Conservation (phyloP, 2,888 invertebrate species). For the Noctua fimbriata region DNA sequence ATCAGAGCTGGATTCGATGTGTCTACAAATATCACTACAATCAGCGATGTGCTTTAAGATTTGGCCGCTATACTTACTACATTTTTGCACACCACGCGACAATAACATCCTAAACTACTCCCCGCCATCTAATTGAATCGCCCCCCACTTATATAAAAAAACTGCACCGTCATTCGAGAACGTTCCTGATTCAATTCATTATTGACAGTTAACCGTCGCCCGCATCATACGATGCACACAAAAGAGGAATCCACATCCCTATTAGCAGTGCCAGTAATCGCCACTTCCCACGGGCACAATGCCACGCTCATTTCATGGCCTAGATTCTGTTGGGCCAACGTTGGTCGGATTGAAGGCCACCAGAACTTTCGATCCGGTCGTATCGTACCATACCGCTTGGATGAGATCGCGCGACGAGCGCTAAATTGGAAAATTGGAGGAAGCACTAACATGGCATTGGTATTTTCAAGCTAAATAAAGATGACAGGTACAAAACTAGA, state of each 20-base stretch:
- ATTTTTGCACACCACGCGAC: neutral
- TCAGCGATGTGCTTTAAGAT: too few relatives aligned
- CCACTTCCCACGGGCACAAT: slow-evolving; percentile 68
- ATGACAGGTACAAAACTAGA: neutral
- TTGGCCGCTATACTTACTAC: neutral
- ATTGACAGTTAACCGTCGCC: slow-evolving; percentile 55
- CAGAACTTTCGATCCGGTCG: slow-evolving; percentile 52
- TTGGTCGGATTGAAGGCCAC: slow-evolving; percentile 39
- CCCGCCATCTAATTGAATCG: neutral
- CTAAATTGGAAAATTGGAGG: slow-evolving; percentile 39
- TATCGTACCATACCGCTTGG: slow-evolving; percentile 27
- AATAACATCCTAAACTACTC: neutral
- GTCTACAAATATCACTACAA: neutral
- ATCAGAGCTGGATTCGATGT: neutral
- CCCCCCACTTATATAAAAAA: slow-evolving; percentile 11
- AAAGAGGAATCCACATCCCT: slow-evolving; percentile 75
- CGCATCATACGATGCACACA: slow-evolving; percentile 71
- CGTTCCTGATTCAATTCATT: slow-evolving; percentile 51
- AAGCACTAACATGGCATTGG: neutral
- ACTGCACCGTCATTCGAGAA: slow-evolving; percentile 29
- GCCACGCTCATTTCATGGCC: slow-evolving; percentile 50
- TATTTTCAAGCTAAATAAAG: slow-evolving; percentile 5
- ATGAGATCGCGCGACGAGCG: slow-evolving; percentile 21
- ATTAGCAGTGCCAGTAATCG: slow-evolving; percentile 65
- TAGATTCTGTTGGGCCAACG: slow-evolving; percentile 52